Evolutionary conservation across 2,113 vertebrate species (phyloP), one percentile per base, ranked within the genome.

Genomic region (Mohoua ochrocephala): DNA sequence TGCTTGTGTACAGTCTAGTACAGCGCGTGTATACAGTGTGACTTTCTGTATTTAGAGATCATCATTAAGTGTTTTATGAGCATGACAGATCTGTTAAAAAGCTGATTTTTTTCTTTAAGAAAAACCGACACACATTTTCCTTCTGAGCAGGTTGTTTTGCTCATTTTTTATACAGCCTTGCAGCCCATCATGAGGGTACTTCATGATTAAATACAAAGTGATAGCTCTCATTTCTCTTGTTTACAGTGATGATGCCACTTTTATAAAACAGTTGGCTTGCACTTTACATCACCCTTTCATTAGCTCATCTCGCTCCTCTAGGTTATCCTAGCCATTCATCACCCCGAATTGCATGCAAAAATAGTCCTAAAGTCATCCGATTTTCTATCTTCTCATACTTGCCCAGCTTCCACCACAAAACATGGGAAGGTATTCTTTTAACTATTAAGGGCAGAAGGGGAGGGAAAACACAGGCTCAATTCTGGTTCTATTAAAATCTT

Each of bases 261-360:
- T 96, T 93, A 91, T 96, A 96, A 97, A 97, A 93, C 69, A 91
- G 95, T 96, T 97, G 95, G 96, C 95, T 97, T 89, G 87, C 6
- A 1, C 95, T 97, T 97, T 97, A 96, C 96, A 92, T 95, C 90
- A 89, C 57, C 30, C 83, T 95, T 96, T 95, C 93, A 94, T 98
- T 96, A 82, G 85, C 74, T 96, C 92, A 94, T 95, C 96, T 96
- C 79, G 81, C 94, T 94, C 92, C 90, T 96, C 86, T 61, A 82
- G 68, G 91, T 97, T 97, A 96, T 75, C 91, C 91, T 60, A 84
- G 44, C 26, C 83, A 96, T 97, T 76, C 79, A 91, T 79, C 84
- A 85, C 35, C 63, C 89, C 22, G 37, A 96, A 97, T 94, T 95
- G 91, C 87, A 80, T 31, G 68, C 73, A 93, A 80, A 96, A 97